Evolutionary conservation across 1,140 invertebrate genomes (phyloP), one percentile per base, ranked within the genome.

Genomic region (Radopholus similis): DNA sequence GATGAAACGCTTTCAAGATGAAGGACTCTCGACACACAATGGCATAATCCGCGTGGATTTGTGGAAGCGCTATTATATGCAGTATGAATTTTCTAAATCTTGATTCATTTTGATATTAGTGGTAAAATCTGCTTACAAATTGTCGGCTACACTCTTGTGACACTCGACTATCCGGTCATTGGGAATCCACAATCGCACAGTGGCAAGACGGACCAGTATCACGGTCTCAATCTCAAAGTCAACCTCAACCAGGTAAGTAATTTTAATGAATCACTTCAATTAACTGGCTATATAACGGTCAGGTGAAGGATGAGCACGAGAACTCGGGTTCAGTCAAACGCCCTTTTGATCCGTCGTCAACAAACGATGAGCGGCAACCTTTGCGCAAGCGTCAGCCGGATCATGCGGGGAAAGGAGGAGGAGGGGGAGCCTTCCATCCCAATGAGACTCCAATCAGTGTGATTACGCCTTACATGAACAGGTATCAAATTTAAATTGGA

Each of bases 381-480:
- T 44, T 64, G 53, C 37, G 28, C 1, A 59, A 57, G 44, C 53
- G 53, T 8, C 54, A 60, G 26, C 49, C 47, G 35, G 49, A 62
- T 30, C 59, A 1, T 64, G 21, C 34, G 58, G 38, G 49, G 18
- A 13, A 4, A 47, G 34, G 28, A 30, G 26, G 35, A 30, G 26
- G 2, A 35, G 34, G 26, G 55, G 54, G n/a, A n/a, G n/a, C n/a
- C n/a, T n/a, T n/a, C n/a, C n/a, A n/a, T n/a, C n/a, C n/a, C n/a
- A n/a, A n/a, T 4, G 40, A 68, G 9, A 54, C 58, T 28, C 66
- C 51, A 6, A 81, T 79, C 32, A 60, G 42, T 3, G 47, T 67
- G 44, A 71, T 79, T 28, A 79, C 71, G 5, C 77, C 77, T 4
- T 79, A 76, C 42, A 64, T 77, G 21, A 73, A 67, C 60, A 75